phyloP scores from a whole-genome alignment of 2,797 vertebrate species.

The Echiichthys vipera region DNA sequence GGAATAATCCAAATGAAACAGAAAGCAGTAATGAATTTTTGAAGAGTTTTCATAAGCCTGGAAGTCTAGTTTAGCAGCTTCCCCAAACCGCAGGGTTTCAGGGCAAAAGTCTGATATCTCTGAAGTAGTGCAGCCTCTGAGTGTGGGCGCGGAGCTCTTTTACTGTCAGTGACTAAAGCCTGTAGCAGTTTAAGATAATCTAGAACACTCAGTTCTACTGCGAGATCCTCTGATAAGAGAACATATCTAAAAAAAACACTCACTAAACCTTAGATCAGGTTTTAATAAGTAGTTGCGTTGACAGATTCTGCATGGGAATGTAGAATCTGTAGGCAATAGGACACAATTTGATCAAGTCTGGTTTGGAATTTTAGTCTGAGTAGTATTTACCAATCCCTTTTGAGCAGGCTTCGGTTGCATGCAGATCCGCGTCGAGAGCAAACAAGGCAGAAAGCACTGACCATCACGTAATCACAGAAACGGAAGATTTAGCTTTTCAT shows the following conservation, averaged over 20 bases:
- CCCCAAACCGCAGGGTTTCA: constrained; percentile 7
- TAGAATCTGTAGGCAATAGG: too few species aligned
- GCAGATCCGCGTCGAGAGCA: too few species aligned
- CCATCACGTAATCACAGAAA: too few species aligned
- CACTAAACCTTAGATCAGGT: constrained; percentile 24
- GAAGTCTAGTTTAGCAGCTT: constrained; percentile 27
- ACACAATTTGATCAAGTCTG: too few species aligned
- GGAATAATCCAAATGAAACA: constrained; percentile 34
- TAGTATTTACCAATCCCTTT: too few species aligned
- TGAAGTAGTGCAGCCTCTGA: constrained; percentile 56
- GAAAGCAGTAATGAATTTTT: constrained; percentile 42
- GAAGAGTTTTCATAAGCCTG: constrained; percentile 23
- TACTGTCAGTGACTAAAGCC: constrained; percentile 36
- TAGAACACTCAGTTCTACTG: constrained; percentile 29
- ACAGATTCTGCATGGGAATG: too few species aligned
- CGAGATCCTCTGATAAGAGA: constrained; percentile 23
- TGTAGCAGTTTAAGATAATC: constrained; percentile 30
- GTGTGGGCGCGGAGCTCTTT: constrained; percentile 34
- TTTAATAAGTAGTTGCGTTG: constrained; percentile 10
- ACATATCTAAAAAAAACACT: constrained; percentile 29
- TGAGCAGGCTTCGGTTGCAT: too few species aligned
- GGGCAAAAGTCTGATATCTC: constrained; percentile 53
- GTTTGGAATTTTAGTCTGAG: too few species aligned
- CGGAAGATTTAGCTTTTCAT: too few species aligned
- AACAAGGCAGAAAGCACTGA: too few species aligned